A percentile compares a stretch with the other conserved stretches of the same genome.
Conservation (phyloP, 1,140 invertebrate species). For the Drosophila persimilis region DNA sequence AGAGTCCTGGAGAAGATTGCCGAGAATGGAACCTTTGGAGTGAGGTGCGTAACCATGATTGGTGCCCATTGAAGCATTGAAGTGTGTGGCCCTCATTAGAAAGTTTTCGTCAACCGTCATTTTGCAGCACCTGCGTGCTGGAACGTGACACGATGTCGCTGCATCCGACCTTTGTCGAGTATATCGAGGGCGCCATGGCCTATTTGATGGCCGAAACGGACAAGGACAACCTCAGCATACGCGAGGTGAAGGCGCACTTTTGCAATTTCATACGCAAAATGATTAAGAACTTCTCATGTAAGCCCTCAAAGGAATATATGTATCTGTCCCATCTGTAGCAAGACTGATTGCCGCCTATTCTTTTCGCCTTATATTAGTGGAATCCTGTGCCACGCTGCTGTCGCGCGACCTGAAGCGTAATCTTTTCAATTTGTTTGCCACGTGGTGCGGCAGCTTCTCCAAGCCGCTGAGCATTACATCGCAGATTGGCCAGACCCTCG, state of each 20-base stretch:
- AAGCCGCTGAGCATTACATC: constrained; percentile 83
- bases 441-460: constrained; percentile 95
- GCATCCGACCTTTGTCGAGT: constrained; percentile 95
- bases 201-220: constrained; percentile 96
- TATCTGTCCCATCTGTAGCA: constrained; percentile 4
- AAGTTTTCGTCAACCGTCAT: constrained; percentile 20
- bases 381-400: constrained; percentile 92
- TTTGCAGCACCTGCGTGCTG: constrained; percentile 89
- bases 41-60: constrained; percentile 85
- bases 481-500: constrained; percentile 77
- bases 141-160: constrained; percentile 92
- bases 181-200: constrained; percentile 95
- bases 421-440: constrained; percentile 95
- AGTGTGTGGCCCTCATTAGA: not conserved
- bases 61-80: not conserved
- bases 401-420: constrained; percentile 93
- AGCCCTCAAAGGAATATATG: constrained; percentile 73
- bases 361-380: constrained; percentile 87
- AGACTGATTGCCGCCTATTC: constrained; percentile 30
- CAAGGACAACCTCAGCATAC: constrained; percentile 91
- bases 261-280: constrained; percentile 97
- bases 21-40: constrained; percentile 95
- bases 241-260: constrained; percentile 96
- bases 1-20: constrained; percentile 96
- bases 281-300: constrained; percentile 95